These are phyloP conservation scores for Minunthozetes semirufus DNA, from an alignment of 2,888 invertebrate species.

Conservation along the genomic window DNA sequence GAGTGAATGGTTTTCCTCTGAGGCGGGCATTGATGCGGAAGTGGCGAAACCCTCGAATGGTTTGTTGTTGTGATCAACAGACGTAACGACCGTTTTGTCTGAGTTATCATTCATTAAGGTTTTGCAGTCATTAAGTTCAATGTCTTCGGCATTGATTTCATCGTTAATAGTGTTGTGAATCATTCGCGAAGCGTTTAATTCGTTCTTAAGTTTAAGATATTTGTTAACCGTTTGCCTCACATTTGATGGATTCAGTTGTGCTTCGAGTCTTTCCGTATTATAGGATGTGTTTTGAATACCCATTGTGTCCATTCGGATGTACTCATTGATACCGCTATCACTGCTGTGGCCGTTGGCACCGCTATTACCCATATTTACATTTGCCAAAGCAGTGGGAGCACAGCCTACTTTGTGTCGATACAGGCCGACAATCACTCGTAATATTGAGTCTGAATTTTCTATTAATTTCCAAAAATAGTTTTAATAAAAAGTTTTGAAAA, in stretches of 20 bases:
- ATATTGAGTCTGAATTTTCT: slow-evolving; percentile 62
- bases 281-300: slow-evolving; percentile 21
- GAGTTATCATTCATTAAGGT: too few species aligned
- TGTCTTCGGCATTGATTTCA: too few species aligned
- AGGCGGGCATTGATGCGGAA: too few species aligned
- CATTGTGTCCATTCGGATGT: background rate
- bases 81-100: too few species aligned
- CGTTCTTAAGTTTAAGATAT: slow-evolving; percentile 40
- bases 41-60: too few species aligned
- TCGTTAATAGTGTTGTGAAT: background rate
- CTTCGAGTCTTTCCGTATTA: slow-evolving; percentile 45
- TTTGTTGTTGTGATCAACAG: too few species aligned
- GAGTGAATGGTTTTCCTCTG: too few species aligned
- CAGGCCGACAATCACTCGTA: slow-evolving; percentile 56
- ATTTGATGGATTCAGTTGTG: slow-evolving; percentile 46
- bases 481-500: background rate
- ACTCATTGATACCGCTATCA: slow-evolving; percentile 70
- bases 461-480: background rate
- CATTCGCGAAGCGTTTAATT: background rate
- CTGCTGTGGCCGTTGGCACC: slow-evolving; percentile 71
- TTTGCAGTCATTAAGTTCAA: too few species aligned
- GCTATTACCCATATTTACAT: slow-evolving; percentile 58
- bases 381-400: slow-evolving; percentile 44
- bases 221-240: slow-evolving; percentile 48
- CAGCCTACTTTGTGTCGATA: slow-evolving; percentile 47